A percentile compares a stretch with the other conserved stretches of the same genome.
Evolutionary conservation across 2,113 vertebrate genomes (phyloP).

Genomic region (Brachyhypopomus gauderio): DNA sequence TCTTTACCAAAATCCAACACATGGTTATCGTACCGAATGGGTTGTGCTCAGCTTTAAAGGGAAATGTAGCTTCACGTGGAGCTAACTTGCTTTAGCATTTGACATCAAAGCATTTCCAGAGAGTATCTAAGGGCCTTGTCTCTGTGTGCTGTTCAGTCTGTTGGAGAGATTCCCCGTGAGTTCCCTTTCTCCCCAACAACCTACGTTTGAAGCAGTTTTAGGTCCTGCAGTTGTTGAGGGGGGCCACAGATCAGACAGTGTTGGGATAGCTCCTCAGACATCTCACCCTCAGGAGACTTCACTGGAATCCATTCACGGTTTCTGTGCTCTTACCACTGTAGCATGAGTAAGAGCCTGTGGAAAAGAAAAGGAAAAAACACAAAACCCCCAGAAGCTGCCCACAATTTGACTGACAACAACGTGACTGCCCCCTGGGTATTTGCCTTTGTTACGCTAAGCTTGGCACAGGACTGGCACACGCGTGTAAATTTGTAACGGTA

Average conservation of each 20-base stretch:
- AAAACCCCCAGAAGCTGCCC: background rate
- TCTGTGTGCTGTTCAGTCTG: conserved; percentile 46
- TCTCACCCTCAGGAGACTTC: conserved; percentile 27
- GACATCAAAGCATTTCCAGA: conserved; percentile 29
- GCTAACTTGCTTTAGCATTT: conserved; percentile 33
- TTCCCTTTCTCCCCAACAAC: no score
- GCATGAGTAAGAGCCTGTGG: conserved; percentile 21
- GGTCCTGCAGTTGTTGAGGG: background rate
- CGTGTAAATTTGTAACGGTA: conserved; percentile 10
- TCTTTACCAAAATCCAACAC: conserved; percentile 1
- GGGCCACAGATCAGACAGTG: no score
- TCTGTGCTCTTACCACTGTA: conserved; percentile 18
- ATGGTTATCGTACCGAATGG: conserved; percentile 1
- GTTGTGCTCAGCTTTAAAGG: conserved; percentile 29
- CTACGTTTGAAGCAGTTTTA: background rate
- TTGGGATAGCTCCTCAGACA: background rate
- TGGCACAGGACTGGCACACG: conserved; percentile 31
- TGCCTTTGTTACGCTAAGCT: background rate
- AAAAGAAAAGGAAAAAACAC: conserved; percentile 4
- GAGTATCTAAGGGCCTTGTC: conserved; percentile 42
- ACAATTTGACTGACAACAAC: background rate
- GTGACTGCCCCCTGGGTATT: conserved; percentile 16
- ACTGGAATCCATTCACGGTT: conserved; percentile 14
- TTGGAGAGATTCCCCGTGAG: background rate
- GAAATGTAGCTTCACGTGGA: conserved; percentile 17